These are phyloP conservation scores for Heliconius erato DNA, from an alignment of 2,888 invertebrate genomes.

Conservation along the genomic window DNA sequence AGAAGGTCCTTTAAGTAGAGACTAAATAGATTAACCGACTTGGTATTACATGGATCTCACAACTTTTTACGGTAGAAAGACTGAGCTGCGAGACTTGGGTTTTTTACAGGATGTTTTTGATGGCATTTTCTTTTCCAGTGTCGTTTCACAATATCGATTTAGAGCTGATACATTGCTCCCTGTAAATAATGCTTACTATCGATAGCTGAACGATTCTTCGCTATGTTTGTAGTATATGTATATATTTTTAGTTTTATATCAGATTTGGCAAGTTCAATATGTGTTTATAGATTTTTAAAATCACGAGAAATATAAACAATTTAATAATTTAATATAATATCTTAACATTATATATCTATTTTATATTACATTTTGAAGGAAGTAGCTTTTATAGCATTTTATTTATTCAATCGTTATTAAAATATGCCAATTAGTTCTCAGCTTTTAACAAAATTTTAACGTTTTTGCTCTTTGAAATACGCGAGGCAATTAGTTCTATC, in stretches of 20 bases:
- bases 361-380: background rate
- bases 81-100: no score
- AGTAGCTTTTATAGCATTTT: background rate
- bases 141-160: background rate
- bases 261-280: background rate
- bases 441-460: conserved; percentile 31
- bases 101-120: no score
- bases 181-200: conserved; percentile 7
- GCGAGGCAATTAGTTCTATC: conserved; percentile 31
- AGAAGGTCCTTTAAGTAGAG: no score
- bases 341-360: background rate
- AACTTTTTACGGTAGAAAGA: no score
- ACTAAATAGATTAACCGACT: no score
- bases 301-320: background rate
- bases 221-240: background rate
- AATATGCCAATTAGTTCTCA: conserved; percentile 29
- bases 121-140: background rate
- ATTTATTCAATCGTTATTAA: conserved; percentile 1
- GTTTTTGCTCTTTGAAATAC: conserved; percentile 37
- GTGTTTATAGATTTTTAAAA: no score
- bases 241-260: background rate
- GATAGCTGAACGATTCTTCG: background rate
- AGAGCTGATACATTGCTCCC: background rate
- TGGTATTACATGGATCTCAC: no score
- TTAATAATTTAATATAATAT: no score